phyloP scores from a whole-genome alignment of 2,113 vertebrate genomes.

The Ptyas mucosa region DNA sequence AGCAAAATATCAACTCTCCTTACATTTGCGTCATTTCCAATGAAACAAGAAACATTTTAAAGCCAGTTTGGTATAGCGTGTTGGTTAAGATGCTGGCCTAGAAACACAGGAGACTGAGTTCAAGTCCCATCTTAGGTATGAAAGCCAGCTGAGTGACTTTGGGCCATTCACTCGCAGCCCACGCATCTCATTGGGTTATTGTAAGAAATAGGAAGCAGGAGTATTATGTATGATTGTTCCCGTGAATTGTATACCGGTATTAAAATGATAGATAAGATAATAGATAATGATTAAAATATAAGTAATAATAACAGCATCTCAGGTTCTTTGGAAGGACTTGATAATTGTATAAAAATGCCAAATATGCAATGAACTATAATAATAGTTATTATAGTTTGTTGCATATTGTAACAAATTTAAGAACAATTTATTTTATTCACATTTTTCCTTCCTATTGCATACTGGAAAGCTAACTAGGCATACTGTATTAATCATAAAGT shows the following conservation, averaged over 20 bases:
- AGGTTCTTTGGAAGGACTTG: not conserved
- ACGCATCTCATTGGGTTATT: not conserved
- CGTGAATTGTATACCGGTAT: not conserved
- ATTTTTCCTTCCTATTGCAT: not conserved
- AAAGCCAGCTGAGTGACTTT: not conserved
- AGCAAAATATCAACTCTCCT: not conserved
- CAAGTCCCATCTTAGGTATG: not conserved
- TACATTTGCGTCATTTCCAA: not conserved
- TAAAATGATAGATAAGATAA: not conserved
- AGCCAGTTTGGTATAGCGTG: not conserved
- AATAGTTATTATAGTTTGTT: not conserved
- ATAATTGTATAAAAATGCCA: not conserved
- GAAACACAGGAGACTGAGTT: not conserved
- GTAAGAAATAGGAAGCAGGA: not conserved
- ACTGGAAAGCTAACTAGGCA: not conserved
- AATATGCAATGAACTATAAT: not conserved
- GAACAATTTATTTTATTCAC: not conserved
- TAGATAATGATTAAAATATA: not conserved
- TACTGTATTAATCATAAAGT: not conserved
- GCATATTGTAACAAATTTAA: not conserved
- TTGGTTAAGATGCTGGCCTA: not conserved
- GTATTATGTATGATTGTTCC: not conserved
- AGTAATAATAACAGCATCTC: not conserved
- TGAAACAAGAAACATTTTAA: not conserved
- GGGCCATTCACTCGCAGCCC: not conserved